A percentile compares a stretch with the other conserved stretches of the same genome.
Evolutionary conservation across 53 echinoderm and acorn worm species (phyloP).

Genomic region (Apostichopus leukothele): DNA sequence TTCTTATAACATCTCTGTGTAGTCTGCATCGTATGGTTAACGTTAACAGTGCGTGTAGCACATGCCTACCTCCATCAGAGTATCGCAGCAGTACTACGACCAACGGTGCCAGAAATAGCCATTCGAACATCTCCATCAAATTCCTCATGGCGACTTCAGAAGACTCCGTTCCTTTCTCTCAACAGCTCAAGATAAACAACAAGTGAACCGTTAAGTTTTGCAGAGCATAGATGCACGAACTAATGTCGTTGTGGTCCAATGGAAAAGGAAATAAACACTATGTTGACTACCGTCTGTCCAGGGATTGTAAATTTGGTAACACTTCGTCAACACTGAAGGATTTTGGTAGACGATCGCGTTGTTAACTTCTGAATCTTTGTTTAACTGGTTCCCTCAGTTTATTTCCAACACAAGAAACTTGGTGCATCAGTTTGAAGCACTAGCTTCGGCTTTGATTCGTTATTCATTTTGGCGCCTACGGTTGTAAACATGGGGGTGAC

Average conservation of each 20-base stretch:
- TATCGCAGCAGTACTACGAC: neutral
- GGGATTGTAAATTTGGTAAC: neutral
- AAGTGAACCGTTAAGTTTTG: slow-evolving; percentile 5
- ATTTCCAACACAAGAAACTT: neutral
- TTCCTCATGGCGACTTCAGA: slow-evolving; percentile 31
- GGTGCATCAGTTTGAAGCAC: neutral
- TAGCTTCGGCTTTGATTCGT: slow-evolving; percentile 2
- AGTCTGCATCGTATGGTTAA: neutral
- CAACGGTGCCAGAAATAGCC: slow-evolving; percentile 14
- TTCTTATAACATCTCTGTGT: neutral
- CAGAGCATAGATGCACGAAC: neutral
- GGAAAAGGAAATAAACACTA: slow-evolving; percentile 22
- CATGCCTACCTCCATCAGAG: slow-evolving; percentile 26
- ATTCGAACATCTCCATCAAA: slow-evolving; percentile 17
- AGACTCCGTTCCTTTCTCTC: slow-evolving; percentile 15
- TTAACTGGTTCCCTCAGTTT: neutral
- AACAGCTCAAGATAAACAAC: slow-evolving; percentile 40
- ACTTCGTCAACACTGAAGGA: neutral
- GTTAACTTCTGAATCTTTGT: neutral
- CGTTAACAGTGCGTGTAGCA: neutral
- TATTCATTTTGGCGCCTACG: too few species aligned
- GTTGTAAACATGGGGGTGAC: too few species aligned
- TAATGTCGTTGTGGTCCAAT: neutral
- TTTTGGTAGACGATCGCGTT: neutral
- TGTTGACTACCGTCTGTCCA: neutral